Conservation (phyloP, 2,797 vertebrate species). For the Babyrousa celebensis region DNA sequence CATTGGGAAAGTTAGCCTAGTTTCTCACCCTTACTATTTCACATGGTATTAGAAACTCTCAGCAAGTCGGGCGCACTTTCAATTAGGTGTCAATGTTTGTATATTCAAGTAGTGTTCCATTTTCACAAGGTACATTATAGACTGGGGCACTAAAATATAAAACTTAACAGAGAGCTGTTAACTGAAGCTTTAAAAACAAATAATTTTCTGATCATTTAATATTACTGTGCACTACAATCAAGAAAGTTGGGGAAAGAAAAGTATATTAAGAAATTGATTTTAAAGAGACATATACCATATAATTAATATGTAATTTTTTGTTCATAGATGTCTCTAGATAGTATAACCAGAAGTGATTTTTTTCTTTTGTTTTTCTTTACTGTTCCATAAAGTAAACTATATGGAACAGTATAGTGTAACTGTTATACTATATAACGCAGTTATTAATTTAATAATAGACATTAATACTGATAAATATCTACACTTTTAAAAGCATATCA, state of each 20-base stretch:
- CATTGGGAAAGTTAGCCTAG: constrained; percentile 18
- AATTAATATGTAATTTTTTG: constrained; percentile 28
- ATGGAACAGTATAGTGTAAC: no score
- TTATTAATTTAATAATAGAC: constrained; percentile 10
- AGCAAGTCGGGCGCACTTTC: background rate
- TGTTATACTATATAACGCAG: background rate
- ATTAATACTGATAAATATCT: constrained; percentile 30
- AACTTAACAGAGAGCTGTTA: background rate
- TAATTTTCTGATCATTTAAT: constrained; percentile 1
- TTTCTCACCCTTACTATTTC: background rate
- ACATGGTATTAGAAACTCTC: background rate
- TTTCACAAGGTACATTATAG: constrained; percentile 23
- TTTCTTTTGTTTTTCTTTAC: constrained; percentile 16
- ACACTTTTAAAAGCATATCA: constrained; percentile 30
- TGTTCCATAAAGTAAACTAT: background rate
- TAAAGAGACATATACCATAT: background rate
- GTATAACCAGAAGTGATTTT: background rate
- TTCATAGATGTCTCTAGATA: background rate
- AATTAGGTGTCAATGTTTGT: constrained; percentile 30
- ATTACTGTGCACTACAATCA: background rate
- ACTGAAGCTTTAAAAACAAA: constrained; percentile 44
- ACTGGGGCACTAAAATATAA: constrained; percentile 18
- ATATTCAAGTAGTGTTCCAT: background rate
- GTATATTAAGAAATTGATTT: constrained; percentile 11
- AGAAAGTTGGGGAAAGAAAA: background rate